Evolutionary conservation across 2,113 vertebrate genomes (phyloP), one percentile per base, ranked within the genome.

Genomic region (Rhagologus leucostigma): DNA sequence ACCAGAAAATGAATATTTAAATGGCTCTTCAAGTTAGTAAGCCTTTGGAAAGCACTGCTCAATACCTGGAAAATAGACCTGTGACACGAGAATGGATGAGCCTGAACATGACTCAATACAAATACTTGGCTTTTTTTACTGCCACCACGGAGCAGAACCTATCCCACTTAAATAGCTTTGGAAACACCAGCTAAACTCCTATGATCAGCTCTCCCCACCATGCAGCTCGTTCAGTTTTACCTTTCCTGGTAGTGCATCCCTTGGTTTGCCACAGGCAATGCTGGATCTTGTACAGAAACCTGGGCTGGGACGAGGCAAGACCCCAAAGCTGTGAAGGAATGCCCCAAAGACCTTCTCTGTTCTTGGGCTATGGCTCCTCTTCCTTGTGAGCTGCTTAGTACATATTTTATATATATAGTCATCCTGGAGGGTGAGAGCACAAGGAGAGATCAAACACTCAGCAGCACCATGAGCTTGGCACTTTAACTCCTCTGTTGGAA

Each of bases 1-100:
- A 91, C 81, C 26, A 35, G 87, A 87, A 97, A 96, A 94, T 84
- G 33, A 94, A 46, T 95, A 94, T 93, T 84, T 93, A 76, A 95
- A 95, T 9, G 32, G 53, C 27, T 91, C 32, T 86, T 81, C 68
- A 87, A 80, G 77, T 69, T 47, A 77, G 37, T 35, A 56, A 47
- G 42, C 35, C 84, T 86, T 55, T 62, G 42, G 57, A 73, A 94
- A 93, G 62, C 15, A 29, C 56, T 82, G 74, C 59, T 94, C 60
- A 67, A 13, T 78, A 90, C 83, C 73, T 90, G 79, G 75, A 95
- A 94, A 96, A 95, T 37, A 74, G 15, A 24, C 21, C 60, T 7
- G 4, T 70, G 65, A 84, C 35, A 68, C 3, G 6, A 57, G 60
- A 76, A 69, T 0, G 13, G 85, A 69, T 69, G 44, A 87, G 55